A percentile compares a stretch with the other conserved stretches of the same genome.
These are phyloP conservation scores for Sus cebifrons DNA, from an alignment of 2,797 vertebrate genomes.

Conservation along the genomic window DNA sequence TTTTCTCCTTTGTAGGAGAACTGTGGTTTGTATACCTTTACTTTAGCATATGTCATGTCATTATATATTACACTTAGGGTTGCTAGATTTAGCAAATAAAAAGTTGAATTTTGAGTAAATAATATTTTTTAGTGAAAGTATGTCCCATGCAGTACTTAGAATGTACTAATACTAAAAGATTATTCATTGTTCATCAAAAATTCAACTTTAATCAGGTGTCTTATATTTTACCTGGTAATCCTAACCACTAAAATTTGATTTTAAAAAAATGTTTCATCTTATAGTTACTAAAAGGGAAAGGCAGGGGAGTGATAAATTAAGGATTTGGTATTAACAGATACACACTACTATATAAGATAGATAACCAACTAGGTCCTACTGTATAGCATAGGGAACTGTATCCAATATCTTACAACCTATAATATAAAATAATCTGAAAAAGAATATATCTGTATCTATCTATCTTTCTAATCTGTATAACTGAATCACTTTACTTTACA, in stretches of 20 bases:
- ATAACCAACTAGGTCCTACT: too few species aligned
- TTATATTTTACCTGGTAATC: not conserved
- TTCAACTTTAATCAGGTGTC: not conserved
- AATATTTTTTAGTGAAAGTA: not conserved
- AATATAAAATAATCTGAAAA: too few species aligned
- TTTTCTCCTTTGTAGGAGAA: not conserved
- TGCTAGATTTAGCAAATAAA: conserved; percentile 10
- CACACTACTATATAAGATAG: too few species aligned
- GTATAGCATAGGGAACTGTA: too few species aligned
- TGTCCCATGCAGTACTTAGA: not conserved
- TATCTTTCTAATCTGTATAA: too few species aligned
- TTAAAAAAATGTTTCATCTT: not conserved
- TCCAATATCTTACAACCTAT: too few species aligned
- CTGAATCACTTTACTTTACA: too few species aligned
- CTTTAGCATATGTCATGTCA: not conserved
- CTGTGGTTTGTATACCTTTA: not conserved
- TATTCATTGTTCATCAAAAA: not conserved
- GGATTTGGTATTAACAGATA: too few species aligned
- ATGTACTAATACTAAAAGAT: not conserved
- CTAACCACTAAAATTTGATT: not conserved
- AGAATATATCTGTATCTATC: too few species aligned
- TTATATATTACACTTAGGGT: not conserved
- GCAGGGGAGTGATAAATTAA: too few species aligned
- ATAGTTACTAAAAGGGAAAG: too few species aligned
- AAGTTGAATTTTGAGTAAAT: conserved; percentile 18